phyloP scores from a whole-genome alignment of 2,888 invertebrate species.

The Teinopalpus imperialis region DNA sequence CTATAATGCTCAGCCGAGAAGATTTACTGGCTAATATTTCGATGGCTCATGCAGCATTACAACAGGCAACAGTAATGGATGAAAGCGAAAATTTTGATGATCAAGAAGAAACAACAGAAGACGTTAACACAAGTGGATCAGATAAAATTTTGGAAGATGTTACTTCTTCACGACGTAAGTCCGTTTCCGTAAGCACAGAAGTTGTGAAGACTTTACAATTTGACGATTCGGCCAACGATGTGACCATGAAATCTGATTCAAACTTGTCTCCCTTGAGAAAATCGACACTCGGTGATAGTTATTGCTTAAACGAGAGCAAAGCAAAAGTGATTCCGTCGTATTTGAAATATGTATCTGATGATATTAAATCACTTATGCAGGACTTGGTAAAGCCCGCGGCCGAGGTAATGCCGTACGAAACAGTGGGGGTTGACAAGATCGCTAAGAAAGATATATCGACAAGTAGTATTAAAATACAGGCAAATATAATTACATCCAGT shows the following conservation, averaged over 20 bases:
- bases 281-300: slow-evolving; percentile 51
- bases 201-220: slow-evolving; percentile 66
- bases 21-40: slow-evolving; percentile 58
- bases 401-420: slow-evolving; percentile 47
- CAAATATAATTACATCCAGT: slow-evolving; percentile 57
- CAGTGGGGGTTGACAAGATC: slow-evolving; percentile 23
- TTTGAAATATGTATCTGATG: slow-evolving; percentile 54
- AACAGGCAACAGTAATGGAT: slow-evolving; percentile 47
- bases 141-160: slow-evolving; percentile 15
- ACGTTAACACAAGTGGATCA: too few relatives aligned
- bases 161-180: slow-evolving; percentile 31
- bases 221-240: slow-evolving; percentile 50
- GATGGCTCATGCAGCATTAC: slow-evolving; percentile 54
- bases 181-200: slow-evolving; percentile 46
- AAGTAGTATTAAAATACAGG: slow-evolving; percentile 57
- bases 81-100: slow-evolving; percentile 43
- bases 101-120: slow-evolving; percentile 27
- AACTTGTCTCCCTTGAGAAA: slow-evolving; percentile 52
- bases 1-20: slow-evolving; percentile 52
- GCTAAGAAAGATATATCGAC: slow-evolving; percentile 38
- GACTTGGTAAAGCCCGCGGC: slow-evolving; percentile 65
- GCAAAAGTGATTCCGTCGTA: slow-evolving; percentile 60
- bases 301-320: slow-evolving; percentile 48
- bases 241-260: slow-evolving; percentile 32
- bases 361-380: slow-evolving; percentile 60